These are phyloP conservation scores for Amphiprion ocellaris DNA, from an alignment of 2,113 vertebrate genomes.

Conservation along the genomic window DNA sequence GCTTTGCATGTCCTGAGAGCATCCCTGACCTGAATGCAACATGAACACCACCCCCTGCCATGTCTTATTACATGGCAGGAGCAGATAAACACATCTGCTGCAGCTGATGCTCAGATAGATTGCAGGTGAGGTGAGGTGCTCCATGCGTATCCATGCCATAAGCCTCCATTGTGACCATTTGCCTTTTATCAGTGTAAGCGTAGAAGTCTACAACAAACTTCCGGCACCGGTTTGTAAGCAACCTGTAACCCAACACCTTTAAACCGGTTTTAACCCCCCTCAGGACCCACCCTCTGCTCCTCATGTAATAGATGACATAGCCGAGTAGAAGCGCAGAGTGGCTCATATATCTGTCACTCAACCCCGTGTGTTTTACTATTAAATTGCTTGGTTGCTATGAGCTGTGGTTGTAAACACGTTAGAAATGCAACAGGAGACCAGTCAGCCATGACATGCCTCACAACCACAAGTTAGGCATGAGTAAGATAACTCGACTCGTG, in stretches of 20 bases:
- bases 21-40: neutral
- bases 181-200: conserved; percentile 31
- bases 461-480: conserved; percentile 40
- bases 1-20: neutral
- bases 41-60: too few species aligned
- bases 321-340: conserved; percentile 50
- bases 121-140: conserved; percentile 42
- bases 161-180: conserved; percentile 26
- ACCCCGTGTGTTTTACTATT: conserved; percentile 45
- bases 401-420: conserved; percentile 66
- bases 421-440: conserved; percentile 61
- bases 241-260: conserved; percentile 80
- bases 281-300: conserved; percentile 42
- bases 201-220: conserved; percentile 57
- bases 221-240: conserved; percentile 68
- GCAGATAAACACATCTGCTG: conserved; percentile 15
- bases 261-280: conserved; percentile 73
- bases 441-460: conserved; percentile 27
- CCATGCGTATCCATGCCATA: conserved; percentile 32
- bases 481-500: neutral
- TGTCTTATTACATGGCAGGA: neutral
- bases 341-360: conserved; percentile 65
- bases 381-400: conserved; percentile 79
- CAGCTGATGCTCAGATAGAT: conserved; percentile 33
- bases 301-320: conserved; percentile 64